These are phyloP conservation scores for Nothobranchius furzeri DNA, from an alignment of 2,113 vertebrate species.

Conservation along the genomic window DNA sequence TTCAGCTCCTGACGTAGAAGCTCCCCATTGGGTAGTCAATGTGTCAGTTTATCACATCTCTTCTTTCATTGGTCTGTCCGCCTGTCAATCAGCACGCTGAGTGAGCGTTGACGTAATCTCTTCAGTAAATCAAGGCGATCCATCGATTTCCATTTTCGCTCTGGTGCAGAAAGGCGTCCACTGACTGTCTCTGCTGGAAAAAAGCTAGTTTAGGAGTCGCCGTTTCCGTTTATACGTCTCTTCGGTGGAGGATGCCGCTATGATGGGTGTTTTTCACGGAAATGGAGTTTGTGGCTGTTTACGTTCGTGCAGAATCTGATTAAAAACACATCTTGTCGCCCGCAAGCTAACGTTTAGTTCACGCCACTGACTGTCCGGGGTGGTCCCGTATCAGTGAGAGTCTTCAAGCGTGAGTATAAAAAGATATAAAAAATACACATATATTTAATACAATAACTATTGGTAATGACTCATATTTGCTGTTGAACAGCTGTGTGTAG, in stretches of 20 bases:
- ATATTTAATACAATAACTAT: neutral
- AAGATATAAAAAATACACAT: neutral
- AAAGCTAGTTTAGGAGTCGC: slow-evolving; percentile 23
- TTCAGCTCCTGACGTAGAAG: neutral
- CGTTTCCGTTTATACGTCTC: slow-evolving; percentile 23
- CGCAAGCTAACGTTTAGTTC: slow-evolving; percentile 55
- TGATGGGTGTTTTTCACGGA: slow-evolving; percentile 74
- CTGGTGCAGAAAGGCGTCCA: slow-evolving; percentile 53
- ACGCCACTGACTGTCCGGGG: slow-evolving; percentile 54
- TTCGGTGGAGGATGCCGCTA: slow-evolving; percentile 63
- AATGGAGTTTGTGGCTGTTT: slow-evolving; percentile 60
- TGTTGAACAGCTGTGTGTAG: slow-evolving; percentile 1
- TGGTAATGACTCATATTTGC: slow-evolving; percentile 7
- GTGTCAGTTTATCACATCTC: slow-evolving; percentile 21
- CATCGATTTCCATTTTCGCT: slow-evolving; percentile 68
- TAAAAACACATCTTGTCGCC: slow-evolving; percentile 47
- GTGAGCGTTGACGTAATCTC: slow-evolving; percentile 83
- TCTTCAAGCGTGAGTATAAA: slow-evolving; percentile 70
- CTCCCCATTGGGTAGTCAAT: slow-evolving; percentile 52
- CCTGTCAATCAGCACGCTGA: slow-evolving; percentile 52
- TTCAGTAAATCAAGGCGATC: slow-evolving; percentile 77
- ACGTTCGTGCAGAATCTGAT: slow-evolving; percentile 68
- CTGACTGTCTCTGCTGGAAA: slow-evolving; percentile 37
- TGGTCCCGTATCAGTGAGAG: slow-evolving; percentile 42
- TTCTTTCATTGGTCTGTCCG: slow-evolving; percentile 47